Evolutionary conservation across 2,888 invertebrate genomes (phyloP).

Genomic region (Ichneumon xanthorius): DNA sequence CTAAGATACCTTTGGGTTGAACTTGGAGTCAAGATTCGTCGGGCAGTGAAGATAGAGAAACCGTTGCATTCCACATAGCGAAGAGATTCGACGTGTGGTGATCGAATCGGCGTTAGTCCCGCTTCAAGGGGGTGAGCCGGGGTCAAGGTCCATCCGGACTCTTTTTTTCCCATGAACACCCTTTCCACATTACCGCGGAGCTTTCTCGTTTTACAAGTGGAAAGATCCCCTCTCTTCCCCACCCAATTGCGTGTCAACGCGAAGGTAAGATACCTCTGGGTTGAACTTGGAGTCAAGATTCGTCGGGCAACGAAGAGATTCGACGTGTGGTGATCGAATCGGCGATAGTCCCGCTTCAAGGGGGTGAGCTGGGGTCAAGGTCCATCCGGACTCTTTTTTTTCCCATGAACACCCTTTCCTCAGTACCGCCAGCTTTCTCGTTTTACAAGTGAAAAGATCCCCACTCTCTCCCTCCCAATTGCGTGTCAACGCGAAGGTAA

Average conservation of each 20-base stretch:
- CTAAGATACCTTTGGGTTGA: no score
- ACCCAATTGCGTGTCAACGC: no score
- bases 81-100: slow-evolving; percentile 27
- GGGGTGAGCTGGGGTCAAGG: not conserved
- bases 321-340: slow-evolving; percentile 47
- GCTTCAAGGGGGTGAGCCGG: not conserved
- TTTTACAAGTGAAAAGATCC: not conserved
- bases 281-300: no score
- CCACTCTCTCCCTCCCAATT: no score
- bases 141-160: slow-evolving; percentile 7
- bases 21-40: no score
- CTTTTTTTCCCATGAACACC: not conserved
- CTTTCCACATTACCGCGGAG: no score
- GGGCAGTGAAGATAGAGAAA: no score
- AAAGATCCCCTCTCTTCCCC: no score
- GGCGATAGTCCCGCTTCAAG: slow-evolving; percentile 17
- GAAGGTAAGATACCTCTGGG: no score
- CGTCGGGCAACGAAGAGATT: not conserved
- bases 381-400: slow-evolving; percentile 7
- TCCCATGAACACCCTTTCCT: not conserved
- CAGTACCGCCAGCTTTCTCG: not conserved
- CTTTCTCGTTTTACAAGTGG: not conserved
- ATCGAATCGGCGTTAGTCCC: slow-evolving; percentile 43
- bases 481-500: no score
- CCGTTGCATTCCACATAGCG: no score